Percentiles rank a stretch among this genome's conserved stretches.
These are phyloP conservation scores for Adrianichthys oophorus DNA, from an alignment of 2,797 vertebrate genomes.

Conservation along the genomic window DNA sequence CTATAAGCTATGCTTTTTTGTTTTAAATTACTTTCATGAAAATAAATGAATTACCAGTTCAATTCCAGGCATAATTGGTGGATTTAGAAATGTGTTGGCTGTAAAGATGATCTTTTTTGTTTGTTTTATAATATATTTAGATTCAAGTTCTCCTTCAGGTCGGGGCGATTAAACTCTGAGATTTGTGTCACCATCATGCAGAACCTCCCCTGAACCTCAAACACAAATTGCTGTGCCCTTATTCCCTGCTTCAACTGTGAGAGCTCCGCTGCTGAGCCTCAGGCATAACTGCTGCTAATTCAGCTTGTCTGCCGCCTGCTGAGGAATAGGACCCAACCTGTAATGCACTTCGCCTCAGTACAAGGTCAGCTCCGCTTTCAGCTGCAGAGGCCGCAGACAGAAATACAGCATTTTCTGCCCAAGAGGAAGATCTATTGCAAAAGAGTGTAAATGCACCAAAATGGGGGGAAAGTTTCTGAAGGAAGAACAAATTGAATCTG, in stretches of 20 bases:
- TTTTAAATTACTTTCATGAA: too few species aligned
- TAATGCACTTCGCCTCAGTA: constrained; percentile 51
- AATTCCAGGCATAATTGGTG: too few species aligned
- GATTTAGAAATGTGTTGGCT: too few species aligned
- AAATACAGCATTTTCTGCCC: constrained; percentile 7
- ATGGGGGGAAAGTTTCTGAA: constrained; percentile 5
- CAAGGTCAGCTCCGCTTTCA: constrained; percentile 40
- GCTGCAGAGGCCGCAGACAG: constrained; percentile 16
- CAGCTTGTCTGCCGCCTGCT: constrained; percentile 41
- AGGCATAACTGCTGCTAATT: constrained; percentile 58
- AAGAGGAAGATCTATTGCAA: constrained; percentile 22
- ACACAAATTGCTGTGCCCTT: constrained; percentile 27
- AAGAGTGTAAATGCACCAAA: constrained; percentile 14
- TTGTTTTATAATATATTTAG: background rate
- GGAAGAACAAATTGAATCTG: constrained; percentile 10
- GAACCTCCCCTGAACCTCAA: constrained; percentile 27
- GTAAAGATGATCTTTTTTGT: background rate
- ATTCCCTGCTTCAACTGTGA: constrained; percentile 59
- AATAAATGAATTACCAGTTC: too few species aligned
- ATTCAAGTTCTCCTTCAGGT: constrained; percentile 38
- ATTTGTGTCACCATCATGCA: constrained; percentile 38
- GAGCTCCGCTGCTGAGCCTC: constrained; percentile 51
- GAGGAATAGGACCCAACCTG: constrained; percentile 36
- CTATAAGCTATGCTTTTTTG: too few species aligned
- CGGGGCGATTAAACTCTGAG: constrained; percentile 32